Conservation (phyloP, 2,888 invertebrate species). For the Toxonevra muliebris region DNA sequence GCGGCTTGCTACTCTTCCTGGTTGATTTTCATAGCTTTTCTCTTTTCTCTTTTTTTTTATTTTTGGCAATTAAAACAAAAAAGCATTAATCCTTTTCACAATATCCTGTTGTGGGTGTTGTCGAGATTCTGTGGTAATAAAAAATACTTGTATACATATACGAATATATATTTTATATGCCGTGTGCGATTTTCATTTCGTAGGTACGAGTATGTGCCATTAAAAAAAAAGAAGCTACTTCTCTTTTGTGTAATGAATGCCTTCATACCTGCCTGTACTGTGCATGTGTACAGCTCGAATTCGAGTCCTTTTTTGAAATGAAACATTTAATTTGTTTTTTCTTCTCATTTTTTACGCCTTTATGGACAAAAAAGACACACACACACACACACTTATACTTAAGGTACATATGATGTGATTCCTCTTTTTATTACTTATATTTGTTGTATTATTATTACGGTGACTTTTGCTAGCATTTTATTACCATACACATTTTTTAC, state of each 20-base stretch:
- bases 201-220: not conserved
- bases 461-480: constrained; percentile 21
- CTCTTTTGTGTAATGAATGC: too few relatives aligned
- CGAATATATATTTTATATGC: constrained; percentile 13
- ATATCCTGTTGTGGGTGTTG: constrained; percentile 30
- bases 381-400: too few relatives aligned
- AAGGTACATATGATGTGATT: too few relatives aligned
- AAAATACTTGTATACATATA: too few relatives aligned
- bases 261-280: too few relatives aligned
- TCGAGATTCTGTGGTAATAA: constrained; percentile 14
- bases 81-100: constrained; percentile 37
- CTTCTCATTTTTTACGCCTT: too few relatives aligned
- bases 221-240: not conserved
- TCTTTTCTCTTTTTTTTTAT: not conserved
- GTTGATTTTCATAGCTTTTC: too few relatives aligned
- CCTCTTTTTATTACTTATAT: not conserved
- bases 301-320: constrained; percentile 19
- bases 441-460: not conserved
- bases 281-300: not conserved
- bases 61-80: constrained; percentile 30
- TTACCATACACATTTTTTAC: constrained; percentile 16
- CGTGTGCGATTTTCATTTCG: not conserved
- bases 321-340: constrained; percentile 26
- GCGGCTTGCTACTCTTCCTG: constrained; percentile 1
- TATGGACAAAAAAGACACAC: too few relatives aligned